A percentile compares a stretch with the other conserved stretches of the same genome.
Conservation (phyloP, 1,140 invertebrate species). For the Lycorma delicatula region DNA sequence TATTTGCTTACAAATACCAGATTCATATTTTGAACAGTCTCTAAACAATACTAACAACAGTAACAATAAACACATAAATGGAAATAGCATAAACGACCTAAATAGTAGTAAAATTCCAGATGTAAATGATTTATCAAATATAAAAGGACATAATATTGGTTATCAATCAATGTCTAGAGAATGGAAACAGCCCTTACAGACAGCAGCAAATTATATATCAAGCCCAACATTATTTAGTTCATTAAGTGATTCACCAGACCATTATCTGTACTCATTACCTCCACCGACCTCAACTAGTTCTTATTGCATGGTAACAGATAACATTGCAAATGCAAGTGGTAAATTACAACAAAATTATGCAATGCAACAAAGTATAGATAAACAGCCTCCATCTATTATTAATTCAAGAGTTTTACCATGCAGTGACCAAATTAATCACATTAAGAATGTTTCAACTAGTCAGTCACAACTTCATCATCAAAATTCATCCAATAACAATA, state of each 20-base stretch:
- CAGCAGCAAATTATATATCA: slow-evolving; percentile 11
- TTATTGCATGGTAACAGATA: slow-evolving; percentile 5
- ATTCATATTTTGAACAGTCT: slow-evolving; percentile 13
- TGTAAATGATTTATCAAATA: not conserved
- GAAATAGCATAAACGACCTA: not conserved
- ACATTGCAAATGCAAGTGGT: not conserved
- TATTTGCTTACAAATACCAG: slow-evolving; percentile 5
- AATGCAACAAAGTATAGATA: not conserved
- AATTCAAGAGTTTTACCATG: not conserved
- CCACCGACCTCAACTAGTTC: not conserved
- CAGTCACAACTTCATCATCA: not conserved
- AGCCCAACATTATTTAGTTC: slow-evolving; percentile 11
- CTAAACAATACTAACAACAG: not conserved
- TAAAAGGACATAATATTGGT: slow-evolving; percentile 2
- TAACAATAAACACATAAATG: not conserved
- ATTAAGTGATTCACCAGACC: slow-evolving; percentile 11
- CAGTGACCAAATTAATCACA: slow-evolving; percentile 4
- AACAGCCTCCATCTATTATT: not conserved
- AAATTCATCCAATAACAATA: no score
- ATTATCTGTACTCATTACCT: slow-evolving; percentile 5
- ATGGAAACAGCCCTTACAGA: slow-evolving; percentile 5
- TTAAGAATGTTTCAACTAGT: not conserved
- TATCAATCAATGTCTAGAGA: slow-evolving; percentile 11
- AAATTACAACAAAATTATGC: not conserved
- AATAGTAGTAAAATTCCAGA: not conserved